Conservation (phyloP, 2,888 invertebrate species). For the Amiota communis region DNA sequence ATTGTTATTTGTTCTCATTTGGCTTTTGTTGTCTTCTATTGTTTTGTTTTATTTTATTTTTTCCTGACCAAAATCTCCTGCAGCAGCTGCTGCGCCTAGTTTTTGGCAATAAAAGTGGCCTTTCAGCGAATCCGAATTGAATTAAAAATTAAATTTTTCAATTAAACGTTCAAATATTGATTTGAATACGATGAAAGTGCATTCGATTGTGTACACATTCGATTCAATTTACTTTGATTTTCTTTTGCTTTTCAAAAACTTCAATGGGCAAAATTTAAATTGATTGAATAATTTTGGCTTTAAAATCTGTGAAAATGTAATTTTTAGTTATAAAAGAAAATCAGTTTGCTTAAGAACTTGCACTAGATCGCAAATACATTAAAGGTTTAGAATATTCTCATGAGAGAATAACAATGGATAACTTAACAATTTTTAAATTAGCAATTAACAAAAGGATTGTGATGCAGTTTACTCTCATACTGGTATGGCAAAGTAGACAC, state of each 20-base stretch:
- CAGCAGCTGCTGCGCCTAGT: neutral
- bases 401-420: no score
- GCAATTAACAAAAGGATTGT: no score
- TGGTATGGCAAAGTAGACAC: no score
- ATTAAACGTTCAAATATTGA: conserved; percentile 52
- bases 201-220: neutral
- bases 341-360: no score
- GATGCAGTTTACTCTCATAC: no score
- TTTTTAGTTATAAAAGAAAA: no score
- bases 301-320: no score
- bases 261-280: neutral
- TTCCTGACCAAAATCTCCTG: neutral
- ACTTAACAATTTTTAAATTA: no score
- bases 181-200: conserved; percentile 11
- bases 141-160: conserved; percentile 65
- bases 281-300: neutral
- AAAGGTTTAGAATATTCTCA: no score
- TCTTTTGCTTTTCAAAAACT: neutral
- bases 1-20: no score
- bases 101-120: conserved; percentile 15
- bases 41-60: neutral
- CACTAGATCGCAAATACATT: no score
- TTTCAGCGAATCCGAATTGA: conserved; percentile 41
- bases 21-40: neutral
- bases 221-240: neutral